Evolutionary conservation across 1,140 invertebrate genomes (phyloP).

Genomic region (Aphelinus certus): DNA sequence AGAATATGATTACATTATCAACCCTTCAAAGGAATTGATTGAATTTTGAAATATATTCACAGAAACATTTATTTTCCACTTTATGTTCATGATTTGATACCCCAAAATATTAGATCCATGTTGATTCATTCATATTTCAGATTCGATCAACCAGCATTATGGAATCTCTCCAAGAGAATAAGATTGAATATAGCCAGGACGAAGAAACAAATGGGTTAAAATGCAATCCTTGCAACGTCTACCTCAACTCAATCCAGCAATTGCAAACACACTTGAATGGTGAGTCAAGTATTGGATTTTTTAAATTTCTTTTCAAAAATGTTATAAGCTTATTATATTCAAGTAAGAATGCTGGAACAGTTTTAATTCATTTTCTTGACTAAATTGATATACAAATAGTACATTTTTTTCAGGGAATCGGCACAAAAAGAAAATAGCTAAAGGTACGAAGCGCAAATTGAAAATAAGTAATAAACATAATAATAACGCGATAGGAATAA

Average conservation of each 20-base stretch:
- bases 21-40: too few species aligned
- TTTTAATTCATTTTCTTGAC: too few species aligned
- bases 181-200: slow-evolving; percentile 62
- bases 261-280: slow-evolving; percentile 67
- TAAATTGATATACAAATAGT: too few species aligned
- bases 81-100: too few species aligned
- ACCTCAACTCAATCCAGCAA: slow-evolving; percentile 66
- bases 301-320: too few species aligned
- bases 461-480: slow-evolving; percentile 51
- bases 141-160: slow-evolving; percentile 63
- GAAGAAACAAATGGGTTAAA: slow-evolving; percentile 62
- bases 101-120: too few species aligned
- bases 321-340: too few species aligned
- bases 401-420: slow-evolving; percentile 56
- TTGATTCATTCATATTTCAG: slow-evolving; percentile 38
- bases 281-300: slow-evolving; percentile 40
- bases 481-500: slow-evolving; percentile 52
- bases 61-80: too few species aligned
- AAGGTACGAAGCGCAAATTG: slow-evolving; percentile 61
- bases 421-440: slow-evolving; percentile 62
- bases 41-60: too few species aligned
- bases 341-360: too few species aligned
- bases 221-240: slow-evolving; percentile 66
- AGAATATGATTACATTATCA: too few species aligned
- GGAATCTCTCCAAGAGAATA: slow-evolving; percentile 60